Evolutionary conservation across 2,113 vertebrate species (phyloP), one percentile per base, ranked within the genome.

Genomic region (Maccullochella peelii): DNA sequence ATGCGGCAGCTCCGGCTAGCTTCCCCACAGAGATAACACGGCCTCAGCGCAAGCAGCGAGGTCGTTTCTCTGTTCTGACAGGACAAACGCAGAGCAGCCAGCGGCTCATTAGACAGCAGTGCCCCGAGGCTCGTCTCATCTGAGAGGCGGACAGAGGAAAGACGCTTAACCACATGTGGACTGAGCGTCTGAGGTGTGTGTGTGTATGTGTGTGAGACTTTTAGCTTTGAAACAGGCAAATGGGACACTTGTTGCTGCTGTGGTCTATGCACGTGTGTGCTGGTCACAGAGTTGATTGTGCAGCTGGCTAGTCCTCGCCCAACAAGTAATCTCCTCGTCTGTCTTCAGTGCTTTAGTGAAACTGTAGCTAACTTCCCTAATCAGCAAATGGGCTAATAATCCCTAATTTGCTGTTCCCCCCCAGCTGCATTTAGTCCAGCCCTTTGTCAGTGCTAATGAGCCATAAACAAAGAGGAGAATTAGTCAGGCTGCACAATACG

Each of bases 31-130:
- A 83, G 80, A 44, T 38, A 68, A 58, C 80, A 21, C 44, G 67
- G 74, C 79, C 72, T 54, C 66, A 18, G 78, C 55, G 27, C 47
- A n/a, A 78, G 62, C 77, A 25, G 61, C 23, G 11, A 59, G 76
- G 85, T 73, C 63, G 30, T 68, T 69, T 66, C 86, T 90, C 67
- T 63, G 78, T 55, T 78, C 83, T 76, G 80, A 86, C 88, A 55
- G 85, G 86, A 86, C 85, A 18, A 70, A 79, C 74, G 49, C 75
- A 76, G 55, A 86, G 82, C 82, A 72, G 42, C 81, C 81, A 30
- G 85, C n/a, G 83, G 85, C 86, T 91, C 91, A 86, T 91, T 91
- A 91, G 86, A 66, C 52, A 25, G 36, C 68, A 3, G 38, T 65
- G 86, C 71, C 87, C 86, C 9, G 54, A 85, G 86, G 88, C 80